A percentile compares a stretch with the other conserved stretches of the same genome.
Evolutionary conservation across 92 coral and sea anemone genomes (phyloP).

Genomic region (Parazoanthus darwini): DNA sequence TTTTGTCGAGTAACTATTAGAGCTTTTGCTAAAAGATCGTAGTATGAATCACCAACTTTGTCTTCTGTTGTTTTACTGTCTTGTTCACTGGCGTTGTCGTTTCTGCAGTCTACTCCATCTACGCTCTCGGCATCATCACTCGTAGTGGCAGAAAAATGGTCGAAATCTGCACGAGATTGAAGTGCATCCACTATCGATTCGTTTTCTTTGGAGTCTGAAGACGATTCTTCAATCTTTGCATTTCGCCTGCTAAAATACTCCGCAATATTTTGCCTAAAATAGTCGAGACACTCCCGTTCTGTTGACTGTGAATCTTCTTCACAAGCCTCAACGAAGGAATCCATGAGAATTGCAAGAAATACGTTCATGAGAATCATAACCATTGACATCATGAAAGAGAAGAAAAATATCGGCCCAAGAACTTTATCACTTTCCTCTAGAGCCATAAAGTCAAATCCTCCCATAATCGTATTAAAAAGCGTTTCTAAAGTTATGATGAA

Average conservation of each 20-base stretch:
- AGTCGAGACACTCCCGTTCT: constrained; percentile 76
- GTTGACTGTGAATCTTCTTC: constrained; percentile 63
- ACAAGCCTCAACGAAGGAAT: constrained; percentile 86
- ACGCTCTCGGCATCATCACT: background rate
- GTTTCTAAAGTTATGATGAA: constrained; percentile 70
- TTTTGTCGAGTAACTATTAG: background rate
- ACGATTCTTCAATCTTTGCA: background rate
- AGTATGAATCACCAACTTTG: background rate
- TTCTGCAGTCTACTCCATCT: background rate
- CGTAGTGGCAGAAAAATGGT: background rate
- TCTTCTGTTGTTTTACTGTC: constrained; percentile 4
- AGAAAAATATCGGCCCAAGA: constrained; percentile 86
- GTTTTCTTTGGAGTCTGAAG: background rate
- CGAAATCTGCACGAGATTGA: background rate
- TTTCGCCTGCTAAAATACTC: constrained; percentile 14
- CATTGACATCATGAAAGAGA: constrained; percentile 84
- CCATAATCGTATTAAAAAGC: constrained; percentile 74
- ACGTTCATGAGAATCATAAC: constrained; percentile 88
- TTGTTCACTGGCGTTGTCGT: background rate
- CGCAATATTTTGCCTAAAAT: constrained; percentile 21
- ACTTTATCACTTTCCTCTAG: constrained; percentile 59
- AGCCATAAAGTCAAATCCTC: constrained; percentile 82
- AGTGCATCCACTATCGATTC: background rate
- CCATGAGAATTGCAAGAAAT: constrained; percentile 88
- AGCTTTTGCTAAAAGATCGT: constrained; percentile 30